Evolutionary conservation across 2,888 invertebrate genomes (phyloP), one percentile per base, ranked within the genome.

Genomic region (Ametastegia equiseti): DNA sequence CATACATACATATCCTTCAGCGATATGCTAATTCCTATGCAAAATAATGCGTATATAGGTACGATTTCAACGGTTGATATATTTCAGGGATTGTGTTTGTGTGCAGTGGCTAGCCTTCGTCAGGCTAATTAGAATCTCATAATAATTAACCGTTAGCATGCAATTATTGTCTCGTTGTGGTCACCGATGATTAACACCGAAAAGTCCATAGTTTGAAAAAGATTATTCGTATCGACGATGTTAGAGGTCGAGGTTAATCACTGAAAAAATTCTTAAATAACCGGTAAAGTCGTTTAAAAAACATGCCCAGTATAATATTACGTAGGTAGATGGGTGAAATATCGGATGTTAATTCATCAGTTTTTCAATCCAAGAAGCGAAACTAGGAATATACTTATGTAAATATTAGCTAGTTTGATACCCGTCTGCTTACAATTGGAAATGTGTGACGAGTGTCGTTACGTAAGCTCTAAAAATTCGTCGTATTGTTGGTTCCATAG

Each of bases 121-220:
- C 67, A 67, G 39, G 39, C 67, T 67, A 67, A 67, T 67, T 39
- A 67, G 39, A 67, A 67, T 67, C n/a, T 36, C 30, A 30, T 67
- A n/a, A 39, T 67, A 67, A 67, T 67, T 67, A 23, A 67, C 67
- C n/a, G 23, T 39, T 65, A 39, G 33, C 19, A 65, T 9, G 39
- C 19, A 67, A 19, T 67, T 39, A 67, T 39, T 19, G 13, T 39
- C 36, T 23, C n/a, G 67, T 67, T 36, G 39, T 36, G 39, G 9
- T 67, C 19, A 33, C 19, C n/a, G 39, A 19, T 19, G 39, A 67
- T 67, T 67, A 9, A 9, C 67, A 39, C 19, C 67, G 67, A 67
- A 15, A 15, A 30, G 60, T 60, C 30, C 5, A 60, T 30, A 30
- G 11, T 15, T 30, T 15, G 15, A 23, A 23, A 23, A 23, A 60